Conservation (phyloP, 2,797 vertebrate genomes). For the Halcyon smyrnensis region DNA sequence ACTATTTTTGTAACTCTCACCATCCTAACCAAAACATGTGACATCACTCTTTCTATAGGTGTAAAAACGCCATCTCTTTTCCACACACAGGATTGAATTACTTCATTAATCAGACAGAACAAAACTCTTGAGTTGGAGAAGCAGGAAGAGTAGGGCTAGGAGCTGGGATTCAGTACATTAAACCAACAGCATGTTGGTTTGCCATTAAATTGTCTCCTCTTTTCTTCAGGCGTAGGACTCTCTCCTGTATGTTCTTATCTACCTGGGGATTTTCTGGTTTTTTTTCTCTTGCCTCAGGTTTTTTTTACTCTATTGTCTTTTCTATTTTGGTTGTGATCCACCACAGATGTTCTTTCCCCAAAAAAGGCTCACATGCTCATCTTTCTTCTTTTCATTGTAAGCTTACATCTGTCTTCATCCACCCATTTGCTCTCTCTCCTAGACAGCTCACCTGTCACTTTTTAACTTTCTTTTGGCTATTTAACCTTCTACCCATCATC, state of each 20-base stretch:
- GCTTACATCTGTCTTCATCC: background rate
- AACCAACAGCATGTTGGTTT: background rate
- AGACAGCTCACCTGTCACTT: background rate
- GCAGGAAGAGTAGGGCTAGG: background rate
- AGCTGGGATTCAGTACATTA: background rate
- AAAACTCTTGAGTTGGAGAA: background rate
- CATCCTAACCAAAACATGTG: constrained; percentile 64
- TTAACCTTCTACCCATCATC: background rate
- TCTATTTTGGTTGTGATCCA: background rate
- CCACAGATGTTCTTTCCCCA: background rate
- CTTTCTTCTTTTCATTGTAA: background rate
- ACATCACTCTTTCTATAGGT: constrained; percentile 56
- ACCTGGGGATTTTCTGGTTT: background rate
- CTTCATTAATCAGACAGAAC: constrained; percentile 40
- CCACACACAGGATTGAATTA: constrained; percentile 46
- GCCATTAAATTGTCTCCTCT: background rate
- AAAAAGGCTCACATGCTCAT: background rate
- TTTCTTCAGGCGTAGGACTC: background rate
- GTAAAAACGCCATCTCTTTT: constrained; percentile 27
- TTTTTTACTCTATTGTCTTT: background rate
- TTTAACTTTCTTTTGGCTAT: background rate
- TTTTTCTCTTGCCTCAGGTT: background rate
- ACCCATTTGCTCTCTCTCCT: background rate
- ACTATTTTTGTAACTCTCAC: constrained; percentile 44
- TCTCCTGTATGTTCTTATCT: background rate